Percentiles rank a stretch among this genome's conserved stretches.
phyloP scores from a whole-genome alignment of 2,888 invertebrate genomes.

The Pomacea canaliculata region DNA sequence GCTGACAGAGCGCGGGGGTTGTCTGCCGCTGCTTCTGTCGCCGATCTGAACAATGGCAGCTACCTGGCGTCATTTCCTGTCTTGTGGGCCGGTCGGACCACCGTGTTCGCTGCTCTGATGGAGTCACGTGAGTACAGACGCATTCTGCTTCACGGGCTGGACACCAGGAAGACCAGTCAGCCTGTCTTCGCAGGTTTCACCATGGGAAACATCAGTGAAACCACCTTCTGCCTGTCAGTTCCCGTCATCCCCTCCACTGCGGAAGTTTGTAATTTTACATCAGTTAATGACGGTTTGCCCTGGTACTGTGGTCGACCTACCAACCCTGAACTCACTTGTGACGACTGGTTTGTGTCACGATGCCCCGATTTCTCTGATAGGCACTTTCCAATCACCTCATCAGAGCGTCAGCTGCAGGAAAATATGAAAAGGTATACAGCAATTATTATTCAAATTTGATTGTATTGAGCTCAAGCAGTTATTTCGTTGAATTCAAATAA shows the following conservation, averaged over 20 bases:
- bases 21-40: constrained; percentile 19
- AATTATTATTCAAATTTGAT: too few species aligned
- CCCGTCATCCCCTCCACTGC: neutral
- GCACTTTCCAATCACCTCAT: neutral
- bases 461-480: too few species aligned
- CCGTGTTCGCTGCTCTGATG: constrained; percentile 13
- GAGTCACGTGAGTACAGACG: constrained; percentile 8
- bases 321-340: neutral
- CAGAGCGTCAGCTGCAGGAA: neutral
- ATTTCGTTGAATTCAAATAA: too few species aligned
- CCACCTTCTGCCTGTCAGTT: neutral
- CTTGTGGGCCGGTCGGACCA: constrained; percentile 13
- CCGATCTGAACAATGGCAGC: constrained; percentile 28
- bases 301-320: constrained; percentile 18
- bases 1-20: neutral
- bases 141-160: neutral
- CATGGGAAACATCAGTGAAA: neutral
- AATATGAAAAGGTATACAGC: neutral
- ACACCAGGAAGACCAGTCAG: neutral
- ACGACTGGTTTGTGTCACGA: constrained; percentile 6
- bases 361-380: neutral
- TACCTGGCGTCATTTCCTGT: constrained; percentile 22
- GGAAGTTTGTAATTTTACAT: constrained; percentile 15
- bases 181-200: neutral
- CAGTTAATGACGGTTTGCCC: constrained; percentile 3